A percentile compares a stretch with the other conserved stretches of the same genome.
phyloP scores from a whole-genome alignment of 2,113 vertebrate genomes.

The Otis tarda region DNA sequence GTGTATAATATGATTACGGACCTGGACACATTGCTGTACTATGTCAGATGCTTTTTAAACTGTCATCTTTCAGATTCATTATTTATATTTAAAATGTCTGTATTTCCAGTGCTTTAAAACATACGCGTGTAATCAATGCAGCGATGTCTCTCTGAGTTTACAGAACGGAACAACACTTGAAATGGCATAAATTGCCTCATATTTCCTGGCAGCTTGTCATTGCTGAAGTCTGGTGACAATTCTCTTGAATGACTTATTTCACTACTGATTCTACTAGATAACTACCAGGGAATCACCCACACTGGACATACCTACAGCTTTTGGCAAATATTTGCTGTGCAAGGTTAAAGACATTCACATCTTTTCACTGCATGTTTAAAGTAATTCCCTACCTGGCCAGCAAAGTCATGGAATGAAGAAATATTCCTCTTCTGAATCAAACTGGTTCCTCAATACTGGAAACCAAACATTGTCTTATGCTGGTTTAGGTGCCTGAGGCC shows the following conservation, averaged over 20 bases:
- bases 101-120: not conserved
- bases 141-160: not conserved
- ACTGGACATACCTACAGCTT: not conserved
- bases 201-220: not conserved
- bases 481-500: not conserved
- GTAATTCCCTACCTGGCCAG: not conserved
- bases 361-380: not conserved
- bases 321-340: not conserved
- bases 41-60: not conserved
- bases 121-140: not conserved
- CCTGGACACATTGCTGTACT: not conserved
- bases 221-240: not conserved
- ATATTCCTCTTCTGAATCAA: not conserved
- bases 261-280: not conserved
- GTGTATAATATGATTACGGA: not conserved
- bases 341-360: not conserved
- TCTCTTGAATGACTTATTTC: not conserved
- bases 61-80: not conserved
- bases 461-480: not conserved
- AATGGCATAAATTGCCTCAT: not conserved
- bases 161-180: not conserved
- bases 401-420: not conserved
- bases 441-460: not conserved
- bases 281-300: not conserved
- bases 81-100: not conserved